A percentile compares a stretch with the other conserved stretches of the same genome.
These are phyloP conservation scores for Chunga burmeisteri DNA, from an alignment of 2,113 vertebrate species.

Conservation along the genomic window DNA sequence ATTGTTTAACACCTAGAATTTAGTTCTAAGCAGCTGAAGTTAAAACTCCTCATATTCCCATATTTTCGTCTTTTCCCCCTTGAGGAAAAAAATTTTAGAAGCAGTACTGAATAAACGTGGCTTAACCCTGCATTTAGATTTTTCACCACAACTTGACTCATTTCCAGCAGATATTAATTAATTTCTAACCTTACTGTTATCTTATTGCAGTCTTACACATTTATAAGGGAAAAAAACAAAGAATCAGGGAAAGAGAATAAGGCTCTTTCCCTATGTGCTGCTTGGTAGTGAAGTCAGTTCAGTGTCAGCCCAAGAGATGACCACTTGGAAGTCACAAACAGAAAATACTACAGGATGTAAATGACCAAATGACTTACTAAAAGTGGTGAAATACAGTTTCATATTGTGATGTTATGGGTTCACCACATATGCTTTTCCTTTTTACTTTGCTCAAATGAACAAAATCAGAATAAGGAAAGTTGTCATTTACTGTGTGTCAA, in stretches of 20 bases:
- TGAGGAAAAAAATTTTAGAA: not conserved
- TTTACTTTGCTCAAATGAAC: not conserved
- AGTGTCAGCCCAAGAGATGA: rapidly evolving
- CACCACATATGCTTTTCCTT: not conserved
- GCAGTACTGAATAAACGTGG: not conserved
- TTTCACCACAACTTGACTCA: not conserved
- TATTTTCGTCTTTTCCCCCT: not conserved
- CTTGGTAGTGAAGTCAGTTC: not conserved
- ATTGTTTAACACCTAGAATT: not conserved
- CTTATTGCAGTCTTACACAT: not conserved
- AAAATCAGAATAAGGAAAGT: not conserved
- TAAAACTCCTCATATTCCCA: not conserved
- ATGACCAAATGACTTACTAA: not conserved
- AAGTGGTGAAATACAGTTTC: not conserved
- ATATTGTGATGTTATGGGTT: not conserved
- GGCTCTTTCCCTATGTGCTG: not conserved
- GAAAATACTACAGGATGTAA: not conserved
- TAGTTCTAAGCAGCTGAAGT: not conserved
- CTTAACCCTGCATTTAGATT: not conserved
- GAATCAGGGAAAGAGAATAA: not conserved
- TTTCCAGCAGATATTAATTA: not conserved
- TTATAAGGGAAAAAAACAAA: not conserved
- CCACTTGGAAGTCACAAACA: not conserved
- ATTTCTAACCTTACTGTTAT: not conserved
- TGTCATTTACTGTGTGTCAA: not conserved